Conservation (phyloP, 2,888 invertebrate species). For the Caenorhabditis sp. region DNA sequence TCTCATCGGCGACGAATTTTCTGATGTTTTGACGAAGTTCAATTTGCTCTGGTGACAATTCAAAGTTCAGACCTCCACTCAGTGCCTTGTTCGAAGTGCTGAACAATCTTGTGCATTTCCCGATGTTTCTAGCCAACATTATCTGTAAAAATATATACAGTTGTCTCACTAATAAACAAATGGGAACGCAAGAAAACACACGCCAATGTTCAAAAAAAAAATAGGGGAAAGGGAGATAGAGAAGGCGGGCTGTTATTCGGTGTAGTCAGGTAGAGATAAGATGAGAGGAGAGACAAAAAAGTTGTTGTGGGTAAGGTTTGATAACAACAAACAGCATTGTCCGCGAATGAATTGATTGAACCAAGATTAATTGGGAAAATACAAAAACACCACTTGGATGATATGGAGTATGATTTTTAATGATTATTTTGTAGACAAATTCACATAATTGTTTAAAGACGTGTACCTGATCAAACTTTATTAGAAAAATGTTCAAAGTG, state of each 20-base stretch:
- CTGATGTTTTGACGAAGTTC: conserved; percentile 83
- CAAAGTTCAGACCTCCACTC: conserved; percentile 47
- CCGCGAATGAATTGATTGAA: neutral
- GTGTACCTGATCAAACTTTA: too few relatives aligned
- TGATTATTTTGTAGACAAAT: too few relatives aligned
- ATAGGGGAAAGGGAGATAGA: neutral
- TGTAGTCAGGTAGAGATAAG: conserved; percentile 9
- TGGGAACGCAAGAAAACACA: neutral
- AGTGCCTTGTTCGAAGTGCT: conserved; percentile 25
- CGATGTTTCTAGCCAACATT: conserved; percentile 26
- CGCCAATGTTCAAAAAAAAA: neutral
- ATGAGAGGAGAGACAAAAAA: conserved; percentile 8
- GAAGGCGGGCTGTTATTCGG: neutral
- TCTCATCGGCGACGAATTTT: conserved; percentile 88
- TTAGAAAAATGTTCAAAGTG: neutral
- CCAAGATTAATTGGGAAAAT: neutral
- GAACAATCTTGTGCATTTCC: conserved; percentile 24
- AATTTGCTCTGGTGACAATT: conserved; percentile 73
- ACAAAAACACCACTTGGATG: too few relatives aligned
- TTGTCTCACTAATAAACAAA: neutral
- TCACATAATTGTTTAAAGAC: too few relatives aligned
- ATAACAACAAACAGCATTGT: neutral
- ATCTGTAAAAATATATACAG: neutral
- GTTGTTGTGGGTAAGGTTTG: conserved; percentile 5
- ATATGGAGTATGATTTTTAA: too few relatives aligned